Conservation (phyloP, 2,888 invertebrate genomes). For the Globia sparganii region DNA sequence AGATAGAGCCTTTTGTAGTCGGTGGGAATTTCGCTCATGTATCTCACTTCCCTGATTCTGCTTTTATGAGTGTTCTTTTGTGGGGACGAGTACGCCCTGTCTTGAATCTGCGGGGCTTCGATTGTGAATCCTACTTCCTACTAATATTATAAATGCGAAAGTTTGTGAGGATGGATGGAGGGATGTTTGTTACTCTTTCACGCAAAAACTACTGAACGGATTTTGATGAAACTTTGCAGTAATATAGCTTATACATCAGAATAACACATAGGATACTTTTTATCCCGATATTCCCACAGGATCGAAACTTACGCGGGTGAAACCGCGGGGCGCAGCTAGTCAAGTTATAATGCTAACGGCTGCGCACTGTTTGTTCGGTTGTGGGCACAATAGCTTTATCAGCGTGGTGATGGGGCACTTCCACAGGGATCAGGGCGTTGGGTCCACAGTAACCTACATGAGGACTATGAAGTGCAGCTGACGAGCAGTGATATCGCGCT, state of each 20-base stretch:
- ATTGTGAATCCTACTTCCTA: too few relatives aligned
- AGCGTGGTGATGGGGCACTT: constrained; percentile 41
- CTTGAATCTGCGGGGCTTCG: constrained; percentile 62
- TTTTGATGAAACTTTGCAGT: too few relatives aligned
- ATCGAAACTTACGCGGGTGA: too few relatives aligned
- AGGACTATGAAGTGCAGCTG: not conserved
- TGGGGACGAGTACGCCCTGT: not conserved
- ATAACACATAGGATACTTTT: too few relatives aligned
- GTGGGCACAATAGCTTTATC: constrained; percentile 25
- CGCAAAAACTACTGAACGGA: too few relatives aligned
- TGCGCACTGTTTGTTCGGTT: constrained; percentile 53
- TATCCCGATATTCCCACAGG: too few relatives aligned
- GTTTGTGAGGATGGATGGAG: too few relatives aligned
- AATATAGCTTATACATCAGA: too few relatives aligned
- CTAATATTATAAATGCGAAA: too few relatives aligned
- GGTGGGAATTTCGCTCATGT: constrained; percentile 25
- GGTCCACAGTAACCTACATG: constrained; percentile 44
- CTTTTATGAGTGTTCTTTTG: constrained; percentile 42
- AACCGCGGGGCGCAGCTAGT: too few relatives aligned
- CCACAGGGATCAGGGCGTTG: constrained; percentile 8
- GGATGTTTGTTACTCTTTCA: too few relatives aligned
- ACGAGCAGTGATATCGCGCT: constrained; percentile 34
- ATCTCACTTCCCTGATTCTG: constrained; percentile 48
- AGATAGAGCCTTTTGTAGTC: constrained; percentile 45
- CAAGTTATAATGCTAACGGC: constrained; percentile 54